Percentiles rank a stretch among this genome's conserved stretches.
phyloP scores from a whole-genome alignment of 2,888 invertebrate genomes.

The Parthenolecanium corni region DNA sequence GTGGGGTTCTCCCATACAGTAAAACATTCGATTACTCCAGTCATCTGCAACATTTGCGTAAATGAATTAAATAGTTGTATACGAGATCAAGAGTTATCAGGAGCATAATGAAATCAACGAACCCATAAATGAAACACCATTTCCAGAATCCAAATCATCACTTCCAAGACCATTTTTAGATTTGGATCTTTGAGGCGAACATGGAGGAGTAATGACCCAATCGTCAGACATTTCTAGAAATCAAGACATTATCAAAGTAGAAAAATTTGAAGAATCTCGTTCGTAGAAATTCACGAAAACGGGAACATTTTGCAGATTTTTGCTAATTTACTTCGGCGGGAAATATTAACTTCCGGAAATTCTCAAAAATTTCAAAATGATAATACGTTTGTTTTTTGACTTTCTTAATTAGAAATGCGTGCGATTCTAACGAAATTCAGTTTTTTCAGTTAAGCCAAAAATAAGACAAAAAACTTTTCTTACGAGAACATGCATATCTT shows the following conservation, averaged over 20 bases:
- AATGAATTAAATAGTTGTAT: neutral
- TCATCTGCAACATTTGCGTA: conserved; percentile 15
- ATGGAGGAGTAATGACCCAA: conserved; percentile 20
- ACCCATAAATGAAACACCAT: neutral
- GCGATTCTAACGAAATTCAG: too few species aligned
- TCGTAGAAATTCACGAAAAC: neutral
- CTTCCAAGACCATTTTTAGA: neutral
- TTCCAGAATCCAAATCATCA: neutral
- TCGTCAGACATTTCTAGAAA: conserved; percentile 1
- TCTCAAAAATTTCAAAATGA: neutral
- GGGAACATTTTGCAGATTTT: too few species aligned
- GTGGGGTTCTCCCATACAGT: conserved; percentile 9
- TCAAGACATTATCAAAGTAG: neutral
- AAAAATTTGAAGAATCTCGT: neutral
- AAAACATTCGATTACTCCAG: conserved; percentile 13
- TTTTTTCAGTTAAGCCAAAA: too few species aligned
- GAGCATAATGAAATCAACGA: neutral
- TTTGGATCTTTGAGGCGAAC: neutral
- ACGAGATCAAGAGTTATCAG: neutral
- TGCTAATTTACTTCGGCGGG: neutral
- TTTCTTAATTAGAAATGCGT: too few species aligned
- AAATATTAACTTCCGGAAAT: neutral
- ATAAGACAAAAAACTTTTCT: too few species aligned
- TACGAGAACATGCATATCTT: too few species aligned
- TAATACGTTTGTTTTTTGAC: too few species aligned